Base-by-base conservation (phyloP, 1,140 invertebrate genomes). In the Drosophila persimilis region DNA sequence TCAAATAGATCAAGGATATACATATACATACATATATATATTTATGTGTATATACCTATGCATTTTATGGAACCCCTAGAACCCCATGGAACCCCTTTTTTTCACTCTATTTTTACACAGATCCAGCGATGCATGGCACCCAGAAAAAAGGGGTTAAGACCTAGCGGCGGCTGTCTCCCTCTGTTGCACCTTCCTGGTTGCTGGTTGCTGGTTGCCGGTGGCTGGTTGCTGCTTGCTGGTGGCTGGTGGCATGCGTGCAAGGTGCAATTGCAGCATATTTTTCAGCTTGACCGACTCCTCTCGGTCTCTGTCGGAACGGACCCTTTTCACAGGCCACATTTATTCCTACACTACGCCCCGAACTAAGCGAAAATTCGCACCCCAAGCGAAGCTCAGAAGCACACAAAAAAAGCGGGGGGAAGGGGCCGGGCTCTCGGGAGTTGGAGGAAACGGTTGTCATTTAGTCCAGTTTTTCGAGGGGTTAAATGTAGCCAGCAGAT, bases 261-360 rank as follows among this genome's bases (percentile, higher is more conserved):
- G 83, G 83, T 86, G 83, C 83, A 86, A 88, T 86, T 88, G 83
- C 83, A 86, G 71, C 64, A 67, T 55, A 86, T 83, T 88, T 88
- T 88, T 88, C 83, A 89, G 83, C 84, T 88, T 88, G 84, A 89
- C 84, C 83, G 84, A 88, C 74, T 89, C 84, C 66, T 57, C 54
- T 51, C 47, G 24, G 39, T 51, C 39, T 51, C 47, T 31, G 39
- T 51, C 39, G 43, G 75, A 77, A 8, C 31, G 31, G 31, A 31
- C 31, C 73, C 59, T 77, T 71, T 63, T 59, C 46, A 52, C 66
- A 57, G 66, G 66, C 39, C 45, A 57, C 54, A 52, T 67, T 66
- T 58, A 52, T 67, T 66, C 61, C 73, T 44, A 55, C 35, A 72
- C 66, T 62, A 66, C 50, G 73, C 67, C 72, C 60, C 73, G 73